Evolutionary conservation across 2,888 invertebrate genomes (phyloP), one percentile per base, ranked within the genome.

Genomic region (Capitulum mitella): DNA sequence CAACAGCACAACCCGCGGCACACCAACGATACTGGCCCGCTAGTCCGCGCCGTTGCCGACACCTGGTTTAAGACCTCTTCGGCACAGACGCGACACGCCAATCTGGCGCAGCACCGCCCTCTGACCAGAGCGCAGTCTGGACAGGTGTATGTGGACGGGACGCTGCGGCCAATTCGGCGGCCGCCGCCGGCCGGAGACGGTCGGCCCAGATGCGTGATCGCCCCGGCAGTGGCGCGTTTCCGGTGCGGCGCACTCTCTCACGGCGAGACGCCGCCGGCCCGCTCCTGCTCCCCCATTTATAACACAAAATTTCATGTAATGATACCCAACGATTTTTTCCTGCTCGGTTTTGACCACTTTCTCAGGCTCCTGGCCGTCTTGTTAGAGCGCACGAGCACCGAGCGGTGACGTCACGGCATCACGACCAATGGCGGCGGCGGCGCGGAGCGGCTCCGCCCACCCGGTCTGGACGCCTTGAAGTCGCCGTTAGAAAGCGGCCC

Each of bases 271-370:
- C 61, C 32, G 61, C 2, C 16, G 1, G 32, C 1, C 61, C 14
- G 58, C n/a, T 29, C 8, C n/a, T 22, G 58, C n/a, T 12, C 32
- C n/a, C 51, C 61, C 61, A 61, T 61, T 61, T 1, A 61, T 32
- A 61, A 61, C 32, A 10, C 61, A 29, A 32, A 61, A 32, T n/a
- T 3, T 6, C 61, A 16, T 61, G 32, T 61, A 61, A 61, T 32
- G n/a, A 61, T 14, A 32, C 32, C n/a, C n/a, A 3, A 61, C 32
- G 14, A 61, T n/a, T 61, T n/a, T 51, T 16, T 61, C 61, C 3
- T 61, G 61, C n/a, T 32, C 61, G n/a, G 61, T 32, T 61, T 32
- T 61, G 61, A n/a, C 61, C 61, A 61, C 61, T 32, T 61, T 61
- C 61, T 32, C 61, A 61, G 61, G 61, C 61, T 32, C 61, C 14